These are phyloP conservation scores for Periophthalmodon schlosseri DNA, from an alignment of 2,113 vertebrate species.

Conservation along the genomic window DNA sequence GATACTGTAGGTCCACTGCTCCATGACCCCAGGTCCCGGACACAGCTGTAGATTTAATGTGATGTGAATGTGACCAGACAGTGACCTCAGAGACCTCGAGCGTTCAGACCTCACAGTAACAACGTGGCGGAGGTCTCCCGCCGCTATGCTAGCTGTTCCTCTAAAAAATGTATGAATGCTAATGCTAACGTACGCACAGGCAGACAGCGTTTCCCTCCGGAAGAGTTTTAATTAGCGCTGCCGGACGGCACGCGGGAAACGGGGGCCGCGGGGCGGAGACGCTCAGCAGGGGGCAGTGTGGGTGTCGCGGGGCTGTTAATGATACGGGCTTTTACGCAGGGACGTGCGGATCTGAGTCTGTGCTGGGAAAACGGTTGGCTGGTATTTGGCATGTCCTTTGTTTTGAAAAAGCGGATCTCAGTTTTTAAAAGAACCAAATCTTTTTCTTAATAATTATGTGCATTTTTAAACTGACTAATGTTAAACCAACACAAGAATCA, in stretches of 20 bases:
- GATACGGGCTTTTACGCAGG: neutral
- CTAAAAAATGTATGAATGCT: conserved; percentile 49
- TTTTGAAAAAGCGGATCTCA: neutral
- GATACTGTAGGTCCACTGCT: neutral
- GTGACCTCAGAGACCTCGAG: conserved; percentile 26
- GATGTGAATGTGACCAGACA: conserved; percentile 18
- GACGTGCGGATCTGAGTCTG: neutral
- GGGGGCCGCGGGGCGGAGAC: neutral
- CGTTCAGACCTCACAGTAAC: conserved; percentile 18
- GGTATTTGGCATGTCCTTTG: neutral
- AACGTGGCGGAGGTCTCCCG: conserved; percentile 31
- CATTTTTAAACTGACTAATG: neutral
- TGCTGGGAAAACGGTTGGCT: neutral
- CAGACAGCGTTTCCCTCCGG: conserved; percentile 28
- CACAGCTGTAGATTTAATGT: neutral
- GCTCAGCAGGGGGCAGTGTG: neutral
- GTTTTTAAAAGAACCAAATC: too few relatives aligned
- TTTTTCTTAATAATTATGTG: neutral
- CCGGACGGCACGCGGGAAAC: conserved; percentile 11
- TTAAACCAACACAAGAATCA: too few relatives aligned
- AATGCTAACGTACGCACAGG: conserved; percentile 42
- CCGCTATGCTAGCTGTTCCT: conserved; percentile 16
- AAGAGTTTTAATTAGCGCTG: conserved; percentile 46
- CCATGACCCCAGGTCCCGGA: neutral
- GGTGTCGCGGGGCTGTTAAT: conserved; percentile 2